A percentile compares a stretch with the other conserved stretches of the same genome.
phyloP scores from a whole-genome alignment of 1,140 invertebrate species.

The Venustaconcha ellipsiformis region DNA sequence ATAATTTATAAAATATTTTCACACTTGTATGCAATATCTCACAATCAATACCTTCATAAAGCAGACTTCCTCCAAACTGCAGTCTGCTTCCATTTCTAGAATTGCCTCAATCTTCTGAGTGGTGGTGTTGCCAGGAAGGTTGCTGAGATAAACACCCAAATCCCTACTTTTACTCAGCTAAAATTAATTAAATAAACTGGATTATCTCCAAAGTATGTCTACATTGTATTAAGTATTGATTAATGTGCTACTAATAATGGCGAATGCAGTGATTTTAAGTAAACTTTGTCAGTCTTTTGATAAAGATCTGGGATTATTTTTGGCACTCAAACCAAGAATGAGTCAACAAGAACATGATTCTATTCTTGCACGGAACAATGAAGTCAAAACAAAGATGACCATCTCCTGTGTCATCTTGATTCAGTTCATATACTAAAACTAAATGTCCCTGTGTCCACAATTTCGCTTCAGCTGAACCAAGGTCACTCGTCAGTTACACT shows the following conservation, averaged over 20 bases:
- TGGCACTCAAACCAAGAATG: too few relatives aligned
- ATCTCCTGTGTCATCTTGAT: too few relatives aligned
- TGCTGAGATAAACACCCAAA: constrained; percentile 46
- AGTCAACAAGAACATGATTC: too few relatives aligned
- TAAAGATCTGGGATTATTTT: too few relatives aligned
- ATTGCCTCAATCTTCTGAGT: constrained; percentile 54
- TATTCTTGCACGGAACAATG: too few relatives aligned
- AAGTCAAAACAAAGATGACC: too few relatives aligned
- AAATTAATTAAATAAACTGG: not conserved
- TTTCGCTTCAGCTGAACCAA: too few relatives aligned
- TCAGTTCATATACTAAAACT: too few relatives aligned
- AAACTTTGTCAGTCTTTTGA: not conserved
- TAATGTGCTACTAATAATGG: not conserved
- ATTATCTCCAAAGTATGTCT: not conserved
- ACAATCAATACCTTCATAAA: constrained; percentile 53
- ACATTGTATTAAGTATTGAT: not conserved
- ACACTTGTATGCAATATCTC: too few relatives aligned
- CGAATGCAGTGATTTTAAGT: not conserved
- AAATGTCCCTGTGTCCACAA: too few relatives aligned
- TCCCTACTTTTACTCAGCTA: constrained; percentile 41
- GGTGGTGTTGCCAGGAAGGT: constrained; percentile 54
- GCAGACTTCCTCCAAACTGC: constrained; percentile 55
- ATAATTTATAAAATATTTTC: too few relatives aligned
- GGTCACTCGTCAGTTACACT: too few relatives aligned
- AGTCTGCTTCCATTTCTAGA: constrained; percentile 61